Percentiles rank a stretch among this genome's conserved stretches.
Conservation (phyloP, 2,113 vertebrate species). For the Arizona elegans region DNA sequence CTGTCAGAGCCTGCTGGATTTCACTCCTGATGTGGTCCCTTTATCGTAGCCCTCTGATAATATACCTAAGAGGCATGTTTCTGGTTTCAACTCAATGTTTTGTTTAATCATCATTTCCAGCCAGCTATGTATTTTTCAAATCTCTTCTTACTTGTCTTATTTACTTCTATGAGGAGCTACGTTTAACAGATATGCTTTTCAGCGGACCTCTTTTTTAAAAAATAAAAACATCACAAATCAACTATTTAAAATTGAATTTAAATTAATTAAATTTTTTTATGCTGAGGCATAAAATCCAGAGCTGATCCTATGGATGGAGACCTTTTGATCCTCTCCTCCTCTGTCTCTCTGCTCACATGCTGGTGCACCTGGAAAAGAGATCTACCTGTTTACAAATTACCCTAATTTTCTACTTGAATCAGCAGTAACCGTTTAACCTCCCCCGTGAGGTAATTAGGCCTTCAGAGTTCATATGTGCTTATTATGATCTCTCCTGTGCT, state of each 20-base stretch:
- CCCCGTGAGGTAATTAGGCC: slow-evolving; percentile 97
- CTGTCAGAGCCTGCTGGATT: too few relatives aligned
- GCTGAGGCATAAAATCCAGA: slow-evolving; percentile 30
- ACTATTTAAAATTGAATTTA: neutral
- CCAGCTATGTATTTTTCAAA: too few relatives aligned
- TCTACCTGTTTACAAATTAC: slow-evolving; percentile 99
- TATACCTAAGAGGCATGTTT: too few relatives aligned
- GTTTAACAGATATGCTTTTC: neutral
- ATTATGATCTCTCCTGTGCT: slow-evolving; percentile 87
- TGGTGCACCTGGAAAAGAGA: slow-evolving; percentile 86
- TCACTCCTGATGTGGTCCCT: too few relatives aligned
- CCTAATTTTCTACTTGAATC: slow-evolving; percentile 96
- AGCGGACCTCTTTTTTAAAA: rapidly evolving
- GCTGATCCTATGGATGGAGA: slow-evolving; percentile 59
- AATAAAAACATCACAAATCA: neutral
- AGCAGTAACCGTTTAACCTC: slow-evolving; percentile 90
- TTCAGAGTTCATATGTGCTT: slow-evolving; percentile 92
- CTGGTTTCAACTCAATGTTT: too few relatives aligned
- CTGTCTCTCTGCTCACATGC: slow-evolving; percentile 78
- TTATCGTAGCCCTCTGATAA: too few relatives aligned
- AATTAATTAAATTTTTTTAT: slow-evolving; percentile 25
- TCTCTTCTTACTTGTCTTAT: neutral
- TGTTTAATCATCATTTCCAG: too few relatives aligned
- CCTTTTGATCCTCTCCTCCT: slow-evolving; percentile 43
- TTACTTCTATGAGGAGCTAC: too few relatives aligned